Evolutionary conservation across 2,797 vertebrate genomes (phyloP).

Genomic region (Dendrocincla tyrannina): DNA sequence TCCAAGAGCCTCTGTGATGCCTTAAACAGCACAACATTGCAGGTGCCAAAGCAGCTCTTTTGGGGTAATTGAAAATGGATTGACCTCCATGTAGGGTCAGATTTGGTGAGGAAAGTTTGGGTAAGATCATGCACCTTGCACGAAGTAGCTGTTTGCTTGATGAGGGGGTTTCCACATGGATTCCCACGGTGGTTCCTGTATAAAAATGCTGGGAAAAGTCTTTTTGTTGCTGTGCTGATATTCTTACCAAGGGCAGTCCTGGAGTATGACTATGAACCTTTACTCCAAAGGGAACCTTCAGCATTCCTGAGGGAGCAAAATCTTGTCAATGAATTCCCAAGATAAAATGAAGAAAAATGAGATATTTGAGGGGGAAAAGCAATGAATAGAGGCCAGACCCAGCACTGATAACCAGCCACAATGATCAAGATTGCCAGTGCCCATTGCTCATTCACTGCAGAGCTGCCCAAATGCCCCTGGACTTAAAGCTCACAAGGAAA

Average conservation of each 20-base stretch:
- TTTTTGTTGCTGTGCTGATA: not conserved
- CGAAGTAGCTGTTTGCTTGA: not conserved
- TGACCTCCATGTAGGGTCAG: accelerated
- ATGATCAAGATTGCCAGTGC: not conserved
- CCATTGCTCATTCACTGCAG: not conserved
- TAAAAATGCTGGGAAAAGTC: not conserved
- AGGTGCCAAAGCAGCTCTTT: not conserved
- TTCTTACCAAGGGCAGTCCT: not conserved
- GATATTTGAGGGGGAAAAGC: no score
- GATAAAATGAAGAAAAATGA: not conserved
- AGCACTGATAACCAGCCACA: not conserved
- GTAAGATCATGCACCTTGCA: not conserved
- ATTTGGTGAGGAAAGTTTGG: not conserved
- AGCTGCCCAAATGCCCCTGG: not conserved
- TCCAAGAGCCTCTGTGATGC: not conserved
- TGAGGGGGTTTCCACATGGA: accelerated
- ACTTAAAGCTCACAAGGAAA: not conserved
- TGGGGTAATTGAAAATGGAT: not conserved
- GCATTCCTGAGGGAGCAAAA: not conserved
- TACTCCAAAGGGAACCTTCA: not conserved
- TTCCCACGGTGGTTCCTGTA: not conserved
- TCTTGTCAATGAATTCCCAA: not conserved
- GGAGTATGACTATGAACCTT: not conserved
- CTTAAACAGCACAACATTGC: not conserved
- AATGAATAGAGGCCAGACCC: not conserved